phyloP scores from a whole-genome alignment of 2,113 vertebrate species.

The Nansenia antarctica region DNA sequence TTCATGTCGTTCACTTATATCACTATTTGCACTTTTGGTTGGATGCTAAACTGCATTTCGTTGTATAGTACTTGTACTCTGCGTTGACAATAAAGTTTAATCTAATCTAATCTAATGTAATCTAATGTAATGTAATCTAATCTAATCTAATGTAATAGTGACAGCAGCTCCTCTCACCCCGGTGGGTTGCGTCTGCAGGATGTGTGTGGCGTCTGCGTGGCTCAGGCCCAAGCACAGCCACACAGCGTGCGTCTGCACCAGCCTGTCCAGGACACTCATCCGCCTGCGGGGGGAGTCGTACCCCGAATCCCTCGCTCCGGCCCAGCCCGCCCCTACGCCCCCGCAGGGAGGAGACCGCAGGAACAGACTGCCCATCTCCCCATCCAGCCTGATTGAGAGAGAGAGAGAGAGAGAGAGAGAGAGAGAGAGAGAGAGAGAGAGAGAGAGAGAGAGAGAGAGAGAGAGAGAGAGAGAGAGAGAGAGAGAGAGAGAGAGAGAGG shows the following conservation, averaged over 20 bases:
- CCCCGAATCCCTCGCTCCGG: constrained; percentile 84
- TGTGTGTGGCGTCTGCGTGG: constrained; percentile 73
- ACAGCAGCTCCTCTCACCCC: constrained; percentile 79
- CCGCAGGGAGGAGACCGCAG: constrained; percentile 66
- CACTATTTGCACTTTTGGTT: too few species aligned
- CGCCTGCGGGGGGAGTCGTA: constrained; percentile 87
- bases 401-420: neutral
- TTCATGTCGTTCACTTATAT: too few species aligned
- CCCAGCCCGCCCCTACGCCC: constrained; percentile 59
- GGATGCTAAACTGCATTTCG: too few species aligned
- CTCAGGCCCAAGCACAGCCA: constrained; percentile 90
- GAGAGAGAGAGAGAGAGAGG: too few species aligned
- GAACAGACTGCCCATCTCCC: constrained; percentile 79
- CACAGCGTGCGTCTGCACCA: constrained; percentile 86
- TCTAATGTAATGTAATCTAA: too few species aligned
- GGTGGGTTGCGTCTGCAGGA: constrained; percentile 82
- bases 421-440: neutral
- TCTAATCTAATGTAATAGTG: too few species aligned
- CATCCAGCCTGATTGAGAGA: constrained; percentile 73
- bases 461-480: constrained; percentile 4
- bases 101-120: too few species aligned
- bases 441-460: neutral
- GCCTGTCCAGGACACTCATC: constrained; percentile 88
- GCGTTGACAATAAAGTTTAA: too few species aligned
- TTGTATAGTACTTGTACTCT: too few species aligned